Evolutionary conservation across 2,113 vertebrate species (phyloP), one percentile per base, ranked within the genome.

Genomic region (Clupea harengus): DNA sequence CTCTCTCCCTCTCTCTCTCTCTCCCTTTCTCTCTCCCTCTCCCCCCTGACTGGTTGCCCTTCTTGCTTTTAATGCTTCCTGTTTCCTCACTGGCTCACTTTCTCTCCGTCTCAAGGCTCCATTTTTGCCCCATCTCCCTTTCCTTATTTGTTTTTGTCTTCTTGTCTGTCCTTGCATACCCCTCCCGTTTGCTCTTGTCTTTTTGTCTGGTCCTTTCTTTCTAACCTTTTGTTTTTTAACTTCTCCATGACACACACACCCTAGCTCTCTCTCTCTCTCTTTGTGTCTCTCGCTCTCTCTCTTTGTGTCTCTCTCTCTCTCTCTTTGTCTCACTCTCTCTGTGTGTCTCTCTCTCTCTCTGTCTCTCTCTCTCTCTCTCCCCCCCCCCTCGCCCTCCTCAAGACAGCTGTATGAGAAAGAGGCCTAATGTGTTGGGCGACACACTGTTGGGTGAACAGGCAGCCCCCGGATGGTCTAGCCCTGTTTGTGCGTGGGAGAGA

Each of bases 351-450:
- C 64, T 28, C 64, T 28, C 64, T 72, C 64, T 32, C 64, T 28
- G 0, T 72, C 28, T 28, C 25, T 28, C 22, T 67, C 64, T 67
- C 25, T 9, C n/a, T 67, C 22, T 28, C 25, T 28, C 64, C 6
- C 18, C 20, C 57, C 22, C 57, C 7, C 22, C 57, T 22, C 22
- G 3, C 22, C 57, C 3, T 20, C 8, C 64, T 32, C n/a, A 11
- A 72, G 64, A 72, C 64, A 72, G 64, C 64, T 72, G 64, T 32
- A 25, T 72, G 64, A 72, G 64, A 72, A 32, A 32, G 64, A 72
- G 64, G 64, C n/a, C n/a, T 28, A 28, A 72, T 72, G 25, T 72
- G 64, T 72, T 72, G 25, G 64, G 64, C 64, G 9, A 72, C 8
- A 11, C 8, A 11, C 64, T 72, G 10, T 72, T 25, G n/a, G n/a